Base-by-base conservation (phyloP, 1,140 invertebrate genomes). In the Ctenoplectra terminalis region DNA sequence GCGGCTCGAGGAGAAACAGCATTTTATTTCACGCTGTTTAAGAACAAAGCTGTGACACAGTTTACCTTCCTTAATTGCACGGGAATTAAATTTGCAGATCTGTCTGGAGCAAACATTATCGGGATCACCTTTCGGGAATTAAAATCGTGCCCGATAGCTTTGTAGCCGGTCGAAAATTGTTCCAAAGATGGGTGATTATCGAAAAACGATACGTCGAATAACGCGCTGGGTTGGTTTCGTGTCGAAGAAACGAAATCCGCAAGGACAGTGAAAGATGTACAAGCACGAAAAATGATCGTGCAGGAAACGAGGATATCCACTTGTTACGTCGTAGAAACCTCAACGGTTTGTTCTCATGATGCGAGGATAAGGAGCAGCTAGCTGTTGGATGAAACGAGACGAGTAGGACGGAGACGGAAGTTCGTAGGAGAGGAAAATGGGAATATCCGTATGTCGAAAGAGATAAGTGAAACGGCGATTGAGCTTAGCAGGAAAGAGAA, bases 271-370 rank as follows among this genome's bases (percentile, higher is more conserved):
- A 37, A 74, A 46, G 48, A 72, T 71, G 48, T 67, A 75, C 31
- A 63, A 72, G 63, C 60, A 60, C 26, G 50, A 31, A 56, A 79
- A 80, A 77, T 64, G 71, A 82, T 71, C 70, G 82, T 85, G 63
- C 40, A 79, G 76, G 71, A 88, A 88, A 89, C 87, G 88, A 90
- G 81, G 79, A 89, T 89, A 91, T 90, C 88, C 90, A 92, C 90
- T 92, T 91, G 89, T 92, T 92, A 91, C 89, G 71, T 90, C 70
- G 79, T 31, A 29, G 75, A 72, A 56, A 61, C 64, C 43, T 58
- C 46, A 37, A 58, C 46, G 61, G 60, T 74, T 54, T 64, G 75
- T 82, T 83, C 73, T 43, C 69, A 54, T 31, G 48, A 67, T 75
- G 66, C 69, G 74, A 56, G 69, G 34, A 37, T 54, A 79, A 83